Conservation (phyloP, 2,113 vertebrate genomes). For the Enhydra lutris region DNA sequence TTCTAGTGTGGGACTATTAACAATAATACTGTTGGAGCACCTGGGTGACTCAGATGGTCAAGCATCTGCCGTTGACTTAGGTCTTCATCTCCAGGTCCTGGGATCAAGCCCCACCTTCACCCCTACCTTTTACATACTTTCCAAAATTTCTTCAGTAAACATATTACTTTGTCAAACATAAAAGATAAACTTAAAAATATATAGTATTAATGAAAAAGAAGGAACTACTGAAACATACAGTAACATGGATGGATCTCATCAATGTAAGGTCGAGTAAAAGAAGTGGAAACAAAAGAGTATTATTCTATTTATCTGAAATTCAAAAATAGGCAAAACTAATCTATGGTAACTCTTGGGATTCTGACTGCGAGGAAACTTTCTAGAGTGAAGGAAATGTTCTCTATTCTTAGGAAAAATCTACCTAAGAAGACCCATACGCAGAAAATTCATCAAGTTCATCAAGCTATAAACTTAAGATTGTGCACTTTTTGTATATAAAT, state of each 20-base stretch:
- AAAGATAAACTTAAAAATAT: not conserved
- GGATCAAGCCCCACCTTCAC: too few relatives aligned
- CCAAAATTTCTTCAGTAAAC: not conserved
- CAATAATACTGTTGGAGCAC: too few relatives aligned
- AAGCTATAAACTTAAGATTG: not conserved
- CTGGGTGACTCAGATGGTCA: too few relatives aligned
- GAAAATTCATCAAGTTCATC: not conserved
- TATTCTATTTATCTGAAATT: not conserved
- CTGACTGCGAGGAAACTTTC: not conserved
- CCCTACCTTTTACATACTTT: not conserved
- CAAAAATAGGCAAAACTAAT: not conserved
- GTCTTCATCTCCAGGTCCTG: too few relatives aligned
- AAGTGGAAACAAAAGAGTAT: not conserved
- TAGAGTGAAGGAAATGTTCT: not conserved
- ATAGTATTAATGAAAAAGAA: not conserved
- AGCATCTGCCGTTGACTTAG: too few relatives aligned
- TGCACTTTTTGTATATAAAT: not conserved
- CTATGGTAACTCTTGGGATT: not conserved
- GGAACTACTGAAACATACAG: not conserved
- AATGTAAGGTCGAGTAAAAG: not conserved
- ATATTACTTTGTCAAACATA: not conserved
- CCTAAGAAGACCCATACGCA: not conserved
- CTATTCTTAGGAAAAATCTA: not conserved
- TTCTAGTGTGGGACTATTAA: not conserved
- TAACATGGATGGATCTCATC: not conserved